A percentile compares a stretch with the other conserved stretches of the same genome.
Conservation (phyloP, 1,140 invertebrate genomes). For the Bombus balteatus region DNA sequence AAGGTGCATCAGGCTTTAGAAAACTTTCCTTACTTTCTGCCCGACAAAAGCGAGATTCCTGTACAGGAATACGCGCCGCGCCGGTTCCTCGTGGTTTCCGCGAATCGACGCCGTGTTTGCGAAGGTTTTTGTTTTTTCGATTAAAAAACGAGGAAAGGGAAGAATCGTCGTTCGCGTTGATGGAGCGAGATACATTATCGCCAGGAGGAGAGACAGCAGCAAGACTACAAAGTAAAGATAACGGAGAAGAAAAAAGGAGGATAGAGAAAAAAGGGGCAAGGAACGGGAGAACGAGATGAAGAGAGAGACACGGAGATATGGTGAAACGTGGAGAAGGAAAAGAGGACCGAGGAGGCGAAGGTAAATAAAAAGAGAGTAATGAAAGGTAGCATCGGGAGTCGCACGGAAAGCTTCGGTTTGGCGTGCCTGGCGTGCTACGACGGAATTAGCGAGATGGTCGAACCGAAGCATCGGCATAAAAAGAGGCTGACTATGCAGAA, state of each 20-base stretch:
- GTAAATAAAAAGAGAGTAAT: slow-evolving; percentile 12
- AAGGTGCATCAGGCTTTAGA: not conserved
- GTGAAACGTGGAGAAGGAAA: slow-evolving; percentile 15
- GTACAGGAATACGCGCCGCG: not conserved
- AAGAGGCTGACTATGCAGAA: slow-evolving; percentile 69
- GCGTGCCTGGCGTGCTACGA: slow-evolving; percentile 66
- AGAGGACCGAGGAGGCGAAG: slow-evolving; percentile 7
- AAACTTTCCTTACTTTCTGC: not conserved
- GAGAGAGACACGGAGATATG: slow-evolving; percentile 25
- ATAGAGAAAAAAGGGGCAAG: slow-evolving; percentile 16
- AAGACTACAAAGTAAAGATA: slow-evolving; percentile 28
- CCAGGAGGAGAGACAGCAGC: slow-evolving; percentile 17
- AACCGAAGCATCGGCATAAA: slow-evolving; percentile 55
- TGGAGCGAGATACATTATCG: slow-evolving; percentile 54
- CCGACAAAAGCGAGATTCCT: not conserved
- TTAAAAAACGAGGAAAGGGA: not conserved
- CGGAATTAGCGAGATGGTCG: slow-evolving; percentile 66
- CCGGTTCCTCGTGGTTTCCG: not conserved
- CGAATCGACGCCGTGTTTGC: not conserved
- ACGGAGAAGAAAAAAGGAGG: not conserved
- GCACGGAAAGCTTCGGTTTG: slow-evolving; percentile 66
- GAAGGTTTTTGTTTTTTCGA: not conserved
- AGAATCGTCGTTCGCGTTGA: slow-evolving; percentile 12
- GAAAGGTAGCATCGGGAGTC: slow-evolving; percentile 55
- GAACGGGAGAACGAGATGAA: slow-evolving; percentile 37